Percentiles rank a stretch among this genome's conserved stretches.
Conservation (phyloP, 2,888 invertebrate species). For the Timema cristinae region DNA sequence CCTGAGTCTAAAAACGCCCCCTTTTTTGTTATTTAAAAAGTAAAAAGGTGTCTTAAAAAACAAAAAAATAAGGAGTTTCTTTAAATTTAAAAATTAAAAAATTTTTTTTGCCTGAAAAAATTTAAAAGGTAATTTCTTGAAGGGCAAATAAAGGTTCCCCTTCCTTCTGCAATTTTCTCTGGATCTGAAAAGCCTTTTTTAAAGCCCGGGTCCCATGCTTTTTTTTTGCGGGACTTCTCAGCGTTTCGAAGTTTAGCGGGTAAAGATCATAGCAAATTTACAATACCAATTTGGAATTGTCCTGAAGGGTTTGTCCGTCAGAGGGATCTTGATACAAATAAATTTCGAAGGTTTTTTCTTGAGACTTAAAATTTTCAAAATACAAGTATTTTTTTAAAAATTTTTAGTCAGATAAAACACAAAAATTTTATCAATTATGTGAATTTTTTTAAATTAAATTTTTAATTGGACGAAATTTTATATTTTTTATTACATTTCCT, state of each 20-base stretch:
- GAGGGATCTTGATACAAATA: constrained; percentile 62
- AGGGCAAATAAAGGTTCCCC: no score
- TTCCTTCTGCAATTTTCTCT: constrained; percentile 58
- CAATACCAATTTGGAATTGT: constrained; percentile 81
- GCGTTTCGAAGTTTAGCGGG: constrained; percentile 76
- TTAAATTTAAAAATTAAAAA: no score
- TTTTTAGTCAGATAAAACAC: background rate
- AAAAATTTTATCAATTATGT: background rate
- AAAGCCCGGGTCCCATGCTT: constrained; percentile 80
- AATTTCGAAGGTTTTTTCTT: background rate
- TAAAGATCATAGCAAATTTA: constrained; percentile 83
- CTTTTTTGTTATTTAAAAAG: no score
- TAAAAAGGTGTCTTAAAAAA: no score
- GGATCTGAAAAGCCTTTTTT: constrained; percentile 73
- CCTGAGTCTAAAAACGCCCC: no score
- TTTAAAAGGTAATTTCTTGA: no score
- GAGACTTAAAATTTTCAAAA: background rate
- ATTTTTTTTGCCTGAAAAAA: no score
- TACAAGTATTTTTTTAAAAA: no score
- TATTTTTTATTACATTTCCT: no score
- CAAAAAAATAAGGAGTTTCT: no score
- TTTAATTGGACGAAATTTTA: background rate
- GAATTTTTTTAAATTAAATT: background rate
- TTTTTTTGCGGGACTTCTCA: constrained; percentile 71
- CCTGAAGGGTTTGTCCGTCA: constrained; percentile 81